Evolutionary conservation across 2,797 vertebrate species (phyloP).

Genomic region (Percopsis omiscomaycus): DNA sequence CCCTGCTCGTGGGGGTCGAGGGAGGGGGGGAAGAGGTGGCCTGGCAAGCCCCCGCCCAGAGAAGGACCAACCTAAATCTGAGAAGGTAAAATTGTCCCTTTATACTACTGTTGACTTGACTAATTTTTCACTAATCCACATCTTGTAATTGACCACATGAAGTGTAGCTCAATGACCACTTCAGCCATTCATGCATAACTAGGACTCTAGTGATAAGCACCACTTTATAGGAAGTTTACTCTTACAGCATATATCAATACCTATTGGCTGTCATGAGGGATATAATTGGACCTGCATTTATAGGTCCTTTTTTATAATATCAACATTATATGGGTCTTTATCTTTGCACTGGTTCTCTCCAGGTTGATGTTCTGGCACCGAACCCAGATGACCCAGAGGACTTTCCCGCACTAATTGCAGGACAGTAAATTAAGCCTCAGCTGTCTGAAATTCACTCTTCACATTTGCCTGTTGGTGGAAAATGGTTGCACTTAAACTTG

Average conservation of each 20-base stretch:
- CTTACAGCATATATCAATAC: too few relatives aligned
- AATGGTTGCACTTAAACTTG: conserved; percentile 46
- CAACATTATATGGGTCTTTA: background rate
- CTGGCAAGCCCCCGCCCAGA: conserved; percentile 24
- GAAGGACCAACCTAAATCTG: conserved; percentile 29
- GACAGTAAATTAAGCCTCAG: conserved; percentile 38
- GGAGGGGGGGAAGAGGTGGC: conserved; percentile 64
- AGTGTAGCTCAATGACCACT: too few relatives aligned
- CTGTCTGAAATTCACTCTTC: conserved; percentile 6
- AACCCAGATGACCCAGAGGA: conserved; percentile 96
- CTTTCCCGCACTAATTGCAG: conserved; percentile 88
- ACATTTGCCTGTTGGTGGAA: conserved; percentile 23
- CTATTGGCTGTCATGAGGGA: too few relatives aligned
- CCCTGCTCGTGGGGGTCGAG: conserved; percentile 85
- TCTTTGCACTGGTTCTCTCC: background rate
- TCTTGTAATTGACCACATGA: too few relatives aligned
- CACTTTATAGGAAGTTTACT: too few relatives aligned
- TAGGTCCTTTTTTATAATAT: too few relatives aligned
- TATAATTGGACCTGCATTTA: too few relatives aligned
- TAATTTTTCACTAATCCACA: too few relatives aligned
- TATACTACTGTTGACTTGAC: too few relatives aligned
- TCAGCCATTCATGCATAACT: too few relatives aligned
- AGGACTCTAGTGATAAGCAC: too few relatives aligned
- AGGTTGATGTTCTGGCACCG: conserved; percentile 76
- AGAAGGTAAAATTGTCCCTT: conserved; percentile 43